phyloP scores from a whole-genome alignment of 2,113 vertebrate genomes.

The Peucedramus taeniatus region DNA sequence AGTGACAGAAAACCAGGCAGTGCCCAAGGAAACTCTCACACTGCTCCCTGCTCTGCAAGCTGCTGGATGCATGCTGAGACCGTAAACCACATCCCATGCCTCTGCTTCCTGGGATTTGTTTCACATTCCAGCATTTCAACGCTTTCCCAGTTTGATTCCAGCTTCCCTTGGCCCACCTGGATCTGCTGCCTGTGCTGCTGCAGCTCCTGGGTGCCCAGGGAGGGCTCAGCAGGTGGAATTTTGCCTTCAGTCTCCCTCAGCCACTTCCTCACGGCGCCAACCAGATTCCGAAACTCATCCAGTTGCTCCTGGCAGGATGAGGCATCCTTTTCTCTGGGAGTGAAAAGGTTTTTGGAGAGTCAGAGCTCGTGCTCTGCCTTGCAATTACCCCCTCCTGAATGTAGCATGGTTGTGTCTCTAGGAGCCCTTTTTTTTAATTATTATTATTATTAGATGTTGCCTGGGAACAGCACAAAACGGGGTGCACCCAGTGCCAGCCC shows the following conservation, averaged over 20 bases:
- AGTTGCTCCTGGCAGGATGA: constrained; percentile 77
- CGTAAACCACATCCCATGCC: background rate
- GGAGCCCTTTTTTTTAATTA: background rate
- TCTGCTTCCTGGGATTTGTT: background rate
- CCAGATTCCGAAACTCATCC: constrained; percentile 75
- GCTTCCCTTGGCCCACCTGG: constrained; percentile 74
- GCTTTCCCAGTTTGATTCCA: background rate
- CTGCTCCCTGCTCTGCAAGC: background rate
- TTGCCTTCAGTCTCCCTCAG: constrained; percentile 84
- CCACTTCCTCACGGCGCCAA: constrained; percentile 83
- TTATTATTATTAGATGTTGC: background rate
- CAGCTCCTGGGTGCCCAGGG: constrained; percentile 80
- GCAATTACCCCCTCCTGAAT: constrained; percentile 5
- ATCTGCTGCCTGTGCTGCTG: constrained; percentile 83
- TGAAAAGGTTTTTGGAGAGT: constrained; percentile 29
- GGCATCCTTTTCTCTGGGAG: constrained; percentile 74
- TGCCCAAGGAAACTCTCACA: fast-evolving
- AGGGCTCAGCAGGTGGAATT: constrained; percentile 79
- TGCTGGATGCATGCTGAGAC: background rate
- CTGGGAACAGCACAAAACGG: background rate
- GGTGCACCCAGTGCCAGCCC: background rate
- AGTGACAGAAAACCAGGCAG: background rate
- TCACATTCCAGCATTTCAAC: background rate
- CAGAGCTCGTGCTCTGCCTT: constrained; percentile 40
- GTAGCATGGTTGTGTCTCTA: background rate